phyloP scores from a whole-genome alignment of 2,888 invertebrate genomes.

The Omphaloscelis lunosa region DNA sequence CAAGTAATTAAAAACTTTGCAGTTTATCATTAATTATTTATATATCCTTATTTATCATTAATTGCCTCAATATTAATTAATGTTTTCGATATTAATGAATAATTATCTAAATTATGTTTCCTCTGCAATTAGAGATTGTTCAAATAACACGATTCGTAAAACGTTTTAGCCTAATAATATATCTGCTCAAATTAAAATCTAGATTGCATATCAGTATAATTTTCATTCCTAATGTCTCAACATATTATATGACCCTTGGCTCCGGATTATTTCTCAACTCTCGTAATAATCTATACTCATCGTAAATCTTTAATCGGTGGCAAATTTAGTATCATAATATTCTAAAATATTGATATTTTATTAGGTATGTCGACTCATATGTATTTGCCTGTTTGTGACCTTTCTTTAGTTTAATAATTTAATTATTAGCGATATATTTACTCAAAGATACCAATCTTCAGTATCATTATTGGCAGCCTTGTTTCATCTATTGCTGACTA shows the following conservation, averaged over 20 bases:
- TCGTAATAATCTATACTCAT: conserved; percentile 38
- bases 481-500: not conserved
- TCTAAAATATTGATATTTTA: conserved; percentile 48
- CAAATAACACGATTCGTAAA: conserved; percentile 17
- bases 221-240: conserved; percentile 37
- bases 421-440: not conserved
- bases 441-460: not conserved
- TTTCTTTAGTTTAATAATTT: not conserved
- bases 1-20: not conserved
- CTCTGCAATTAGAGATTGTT: conserved; percentile 12
- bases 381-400: conserved; percentile 3
- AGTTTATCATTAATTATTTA: too few species aligned
- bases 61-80: not conserved
- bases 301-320: conserved; percentile 49
- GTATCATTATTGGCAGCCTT: not conserved
- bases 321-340: conserved; percentile 44
- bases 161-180: conserved; percentile 17
- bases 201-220: conserved; percentile 21
- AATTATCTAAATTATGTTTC: conserved; percentile 25
- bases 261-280: conserved; percentile 54
- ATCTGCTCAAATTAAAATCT: conserved; percentile 22
- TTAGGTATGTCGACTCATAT: conserved; percentile 23
- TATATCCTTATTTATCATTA: not conserved
- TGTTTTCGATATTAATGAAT: not conserved
- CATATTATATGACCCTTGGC: conserved; percentile 43